Conservation (phyloP, 2,797 vertebrate species). For the Gallinago nigripennis region DNA sequence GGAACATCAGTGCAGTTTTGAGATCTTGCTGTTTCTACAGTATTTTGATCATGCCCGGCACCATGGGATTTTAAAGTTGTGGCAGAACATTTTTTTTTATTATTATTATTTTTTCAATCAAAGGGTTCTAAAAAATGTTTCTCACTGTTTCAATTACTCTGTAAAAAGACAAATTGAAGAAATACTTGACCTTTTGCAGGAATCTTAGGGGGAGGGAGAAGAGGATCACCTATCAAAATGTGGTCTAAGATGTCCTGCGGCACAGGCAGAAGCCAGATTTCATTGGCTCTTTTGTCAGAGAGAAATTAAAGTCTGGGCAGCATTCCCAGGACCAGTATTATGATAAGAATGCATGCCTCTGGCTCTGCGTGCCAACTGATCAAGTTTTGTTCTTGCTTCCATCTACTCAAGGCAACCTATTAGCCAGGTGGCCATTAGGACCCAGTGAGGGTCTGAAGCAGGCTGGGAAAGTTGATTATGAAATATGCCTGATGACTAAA, state of each 20-base stretch:
- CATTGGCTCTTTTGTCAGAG: slow-evolving; percentile 11
- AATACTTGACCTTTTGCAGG: slow-evolving; percentile 15
- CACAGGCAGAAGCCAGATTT: slow-evolving; percentile 7
- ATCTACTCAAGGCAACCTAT: neutral
- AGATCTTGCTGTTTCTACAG: neutral
- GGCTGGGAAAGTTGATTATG: neutral
- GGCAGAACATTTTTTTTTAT: neutral
- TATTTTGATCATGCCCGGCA: neutral
- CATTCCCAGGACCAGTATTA: slow-evolving; percentile 19
- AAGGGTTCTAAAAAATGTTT: neutral
- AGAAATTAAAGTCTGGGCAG: slow-evolving; percentile 38
- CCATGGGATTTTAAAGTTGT: neutral
- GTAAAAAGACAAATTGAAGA: neutral
- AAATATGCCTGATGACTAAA: neutral
- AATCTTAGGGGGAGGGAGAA: neutral
- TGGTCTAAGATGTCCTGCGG: neutral
- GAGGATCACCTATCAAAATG: slow-evolving; percentile 26
- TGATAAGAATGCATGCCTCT: neutral
- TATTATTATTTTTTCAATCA: neutral
- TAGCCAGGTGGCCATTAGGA: neutral
- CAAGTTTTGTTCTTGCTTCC: neutral
- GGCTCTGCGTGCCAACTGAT: slow-evolving; percentile 2
- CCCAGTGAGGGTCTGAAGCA: neutral
- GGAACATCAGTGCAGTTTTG: neutral
- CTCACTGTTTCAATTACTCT: neutral